Evolutionary conservation across 2,888 invertebrate genomes (phyloP).

Genomic region (Pachydiplax longipennis): DNA sequence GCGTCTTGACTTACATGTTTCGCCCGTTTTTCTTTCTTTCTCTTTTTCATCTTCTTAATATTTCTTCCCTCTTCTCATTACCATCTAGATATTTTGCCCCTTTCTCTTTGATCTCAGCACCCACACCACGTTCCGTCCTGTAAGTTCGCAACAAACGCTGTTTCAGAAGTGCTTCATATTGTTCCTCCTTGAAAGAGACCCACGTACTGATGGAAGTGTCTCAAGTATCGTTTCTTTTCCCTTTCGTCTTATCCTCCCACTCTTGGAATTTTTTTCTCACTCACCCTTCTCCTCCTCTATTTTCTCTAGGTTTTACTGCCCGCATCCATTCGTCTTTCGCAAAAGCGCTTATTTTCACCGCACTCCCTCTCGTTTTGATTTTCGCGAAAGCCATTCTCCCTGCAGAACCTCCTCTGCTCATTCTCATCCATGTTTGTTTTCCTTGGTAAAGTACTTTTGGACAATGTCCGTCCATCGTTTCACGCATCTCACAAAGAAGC

Average conservation of each 20-base stretch:
- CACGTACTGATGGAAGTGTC: not conserved
- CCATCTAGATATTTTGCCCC: not conserved
- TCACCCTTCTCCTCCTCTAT: not conserved
- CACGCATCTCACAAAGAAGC: too few relatives aligned
- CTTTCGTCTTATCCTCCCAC: not conserved
- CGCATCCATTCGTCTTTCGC: not conserved
- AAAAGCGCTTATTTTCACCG: not conserved
- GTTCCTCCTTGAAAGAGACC: not conserved
- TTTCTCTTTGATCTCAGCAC: not conserved
- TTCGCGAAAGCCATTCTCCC: not conserved
- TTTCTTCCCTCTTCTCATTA: not conserved
- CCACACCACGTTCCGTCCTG: not conserved
- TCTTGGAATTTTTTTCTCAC: not conserved
- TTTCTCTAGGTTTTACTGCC: not conserved
- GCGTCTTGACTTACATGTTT: not conserved
- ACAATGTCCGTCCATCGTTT: too few relatives aligned
- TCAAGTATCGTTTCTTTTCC: not conserved
- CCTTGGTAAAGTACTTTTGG: too few relatives aligned
- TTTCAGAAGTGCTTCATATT: not conserved
- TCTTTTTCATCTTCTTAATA: not conserved
- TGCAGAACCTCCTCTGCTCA: too few relatives aligned
- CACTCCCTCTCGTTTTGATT: not conserved
- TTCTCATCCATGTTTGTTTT: too few relatives aligned
- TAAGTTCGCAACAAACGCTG: not conserved
- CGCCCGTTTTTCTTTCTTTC: not conserved